Conservation (phyloP, 2,113 vertebrate genomes). For the Phocoena phocoena region DNA sequence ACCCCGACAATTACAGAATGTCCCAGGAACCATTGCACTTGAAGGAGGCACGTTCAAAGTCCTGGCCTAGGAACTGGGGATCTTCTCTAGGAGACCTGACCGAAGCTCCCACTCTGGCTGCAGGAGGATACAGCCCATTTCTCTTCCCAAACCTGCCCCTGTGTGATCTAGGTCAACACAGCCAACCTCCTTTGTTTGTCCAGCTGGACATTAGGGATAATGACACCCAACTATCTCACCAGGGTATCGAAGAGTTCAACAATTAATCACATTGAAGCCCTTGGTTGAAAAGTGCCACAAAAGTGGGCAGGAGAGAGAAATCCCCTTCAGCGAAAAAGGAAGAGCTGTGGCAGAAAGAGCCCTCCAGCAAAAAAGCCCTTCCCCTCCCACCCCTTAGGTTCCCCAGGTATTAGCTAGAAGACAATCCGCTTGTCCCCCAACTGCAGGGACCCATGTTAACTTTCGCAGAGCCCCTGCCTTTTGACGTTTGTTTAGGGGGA, state of each 20-base stretch:
- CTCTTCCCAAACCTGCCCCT: not conserved
- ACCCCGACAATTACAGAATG: not conserved
- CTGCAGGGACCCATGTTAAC: too few species aligned
- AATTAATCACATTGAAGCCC: not conserved
- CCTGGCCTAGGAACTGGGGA: not conserved
- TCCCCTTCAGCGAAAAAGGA: not conserved
- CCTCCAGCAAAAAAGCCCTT: not conserved
- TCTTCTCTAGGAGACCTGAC: not conserved
- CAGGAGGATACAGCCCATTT: not conserved
- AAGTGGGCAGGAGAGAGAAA: not conserved
- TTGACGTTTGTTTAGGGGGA: not conserved
- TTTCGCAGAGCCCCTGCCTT: not conserved
- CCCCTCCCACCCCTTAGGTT: not conserved
- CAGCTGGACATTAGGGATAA: conserved; percentile 43
- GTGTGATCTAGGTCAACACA: not conserved
- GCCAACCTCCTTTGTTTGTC: conserved; percentile 55
- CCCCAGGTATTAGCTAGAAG: rapidly evolving
- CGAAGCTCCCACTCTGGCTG: not conserved
- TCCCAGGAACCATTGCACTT: rapidly evolving
- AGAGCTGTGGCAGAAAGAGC: not conserved
- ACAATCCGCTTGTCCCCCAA: not conserved
- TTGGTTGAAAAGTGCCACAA: conserved; percentile 15
- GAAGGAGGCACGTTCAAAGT: not conserved
- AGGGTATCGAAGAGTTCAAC: not conserved
- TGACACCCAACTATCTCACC: not conserved